Percentiles rank a stretch among this genome's conserved stretches.
Evolutionary conservation across 2,113 vertebrate genomes (phyloP).

Genomic region (Azemiops feae): DNA sequence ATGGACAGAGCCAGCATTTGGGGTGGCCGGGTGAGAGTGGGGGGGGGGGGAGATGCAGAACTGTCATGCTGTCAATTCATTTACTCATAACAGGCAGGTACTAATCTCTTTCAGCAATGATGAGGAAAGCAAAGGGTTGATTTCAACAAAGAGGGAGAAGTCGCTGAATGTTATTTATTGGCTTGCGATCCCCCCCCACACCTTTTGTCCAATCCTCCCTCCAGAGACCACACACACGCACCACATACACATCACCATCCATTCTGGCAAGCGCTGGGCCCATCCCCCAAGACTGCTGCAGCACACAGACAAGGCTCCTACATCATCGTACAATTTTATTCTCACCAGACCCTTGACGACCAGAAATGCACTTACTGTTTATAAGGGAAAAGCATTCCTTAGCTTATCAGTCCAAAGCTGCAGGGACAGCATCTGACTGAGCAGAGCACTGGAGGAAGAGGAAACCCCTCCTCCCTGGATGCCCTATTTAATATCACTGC

Average conservation of each 20-base stretch:
- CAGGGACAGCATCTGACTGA: constrained; percentile 45
- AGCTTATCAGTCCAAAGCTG: constrained; percentile 51
- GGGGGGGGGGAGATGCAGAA: neutral
- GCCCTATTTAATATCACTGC: constrained; percentile 67
- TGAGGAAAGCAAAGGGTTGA: neutral
- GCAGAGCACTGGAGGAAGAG: constrained; percentile 48
- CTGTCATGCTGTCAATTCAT: neutral
- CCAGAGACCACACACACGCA: neutral
- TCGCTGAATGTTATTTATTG: constrained; percentile 14
- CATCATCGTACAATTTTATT: constrained; percentile 9
- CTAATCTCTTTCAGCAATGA: neutral
- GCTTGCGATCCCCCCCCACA: constrained; percentile 37
- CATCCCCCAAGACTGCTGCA: constrained; percentile 11
- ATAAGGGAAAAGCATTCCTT: constrained; percentile 73
- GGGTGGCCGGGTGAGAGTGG: neutral
- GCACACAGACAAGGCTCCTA: constrained; percentile 20
- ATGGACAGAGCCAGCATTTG: neutral
- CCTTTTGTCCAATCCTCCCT: constrained; percentile 10
- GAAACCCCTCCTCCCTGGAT: constrained; percentile 72
- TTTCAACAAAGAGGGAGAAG: neutral
- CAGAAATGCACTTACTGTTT: constrained; percentile 71
- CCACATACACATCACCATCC: constrained; percentile 22
- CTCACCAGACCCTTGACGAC: neutral
- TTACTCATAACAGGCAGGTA: neutral
- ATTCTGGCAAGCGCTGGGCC: constrained; percentile 1